These are phyloP conservation scores for Ailuropoda melanoleuca DNA, from an alignment of 2,113 vertebrate species.

Conservation along the genomic window DNA sequence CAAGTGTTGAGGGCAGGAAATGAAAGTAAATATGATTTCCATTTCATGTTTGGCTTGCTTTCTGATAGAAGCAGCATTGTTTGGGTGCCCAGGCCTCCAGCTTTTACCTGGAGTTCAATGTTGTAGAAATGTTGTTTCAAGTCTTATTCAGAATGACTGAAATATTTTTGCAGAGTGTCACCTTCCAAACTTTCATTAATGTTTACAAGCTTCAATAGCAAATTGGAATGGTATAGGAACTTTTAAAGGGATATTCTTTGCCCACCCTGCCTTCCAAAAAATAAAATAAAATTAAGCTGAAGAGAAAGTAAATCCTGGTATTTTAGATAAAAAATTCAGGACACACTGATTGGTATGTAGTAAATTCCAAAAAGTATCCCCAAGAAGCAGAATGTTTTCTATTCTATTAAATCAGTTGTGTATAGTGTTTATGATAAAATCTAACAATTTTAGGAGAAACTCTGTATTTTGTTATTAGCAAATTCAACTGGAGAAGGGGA, in stretches of 20 bases:
- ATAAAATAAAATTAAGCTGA: conserved; percentile 33
- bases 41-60: conserved; percentile 63
- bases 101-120: conserved; percentile 75
- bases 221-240: conserved; percentile 76
- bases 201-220: conserved; percentile 78
- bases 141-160: conserved; percentile 75
- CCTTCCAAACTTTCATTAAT: conserved; percentile 80
- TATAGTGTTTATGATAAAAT: conserved; percentile 52
- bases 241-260: conserved; percentile 70
- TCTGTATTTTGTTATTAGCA: conserved; percentile 28
- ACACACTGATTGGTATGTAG: conserved; percentile 16
- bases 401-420: conserved; percentile 59
- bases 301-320: conserved; percentile 53
- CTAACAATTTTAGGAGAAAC: conserved; percentile 64
- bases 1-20: conserved; percentile 40
- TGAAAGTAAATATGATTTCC: conserved; percentile 79
- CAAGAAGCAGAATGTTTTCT: conserved; percentile 51
- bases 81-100: conserved; percentile 66
- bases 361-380: background rate
- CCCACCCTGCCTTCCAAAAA: background rate
- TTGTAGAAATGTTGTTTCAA: conserved; percentile 75
- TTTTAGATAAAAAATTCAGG: conserved; percentile 57
- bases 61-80: conserved; percentile 74
- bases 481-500: conserved; percentile 16
- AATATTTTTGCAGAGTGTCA: conserved; percentile 82